Base-by-base conservation (phyloP, 2,888 invertebrate genomes). In the Tachina lurida region DNA sequence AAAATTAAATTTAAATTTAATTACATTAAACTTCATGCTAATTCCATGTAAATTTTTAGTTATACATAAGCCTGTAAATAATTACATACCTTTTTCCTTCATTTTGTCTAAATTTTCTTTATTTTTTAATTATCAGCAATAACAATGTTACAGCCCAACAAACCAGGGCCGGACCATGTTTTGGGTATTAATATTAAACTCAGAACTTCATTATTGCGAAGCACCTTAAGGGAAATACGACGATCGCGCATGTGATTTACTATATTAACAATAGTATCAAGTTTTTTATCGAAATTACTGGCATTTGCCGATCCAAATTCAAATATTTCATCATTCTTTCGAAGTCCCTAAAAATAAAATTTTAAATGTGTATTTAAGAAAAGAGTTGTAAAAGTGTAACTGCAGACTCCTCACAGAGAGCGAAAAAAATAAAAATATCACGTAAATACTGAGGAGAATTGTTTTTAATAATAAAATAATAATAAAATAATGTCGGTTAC, bases 271-370 rank as follows among this genome's bases (percentile, higher is more conserved):
- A 97, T 95, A 91, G 97, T 96, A 0, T 93, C 93, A 41, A 97
- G 92, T 78, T 94, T 94, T 65, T 94, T 94, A 65, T 94, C 93
- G 90, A 96, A 97, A 93, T 97, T 97, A 9, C 91, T 92, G 0
- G 93, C 92, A 90, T 95, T 96, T 10, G 97, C 93, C 0, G 97
- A 96, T 9, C 97, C 97, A 92, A 97, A 97, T 89, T 96, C 95
- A 4, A 96, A 89, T 17, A 97, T 94, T 87, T 95, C 93, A 92
- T 97, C 97, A 17, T 95, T 94, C 49, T 94, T 93, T 87, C 93
- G 93, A 9, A 97, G 93, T 0, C 97, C 97, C 96, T 97, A 52
- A 63, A 75, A 75, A 10, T 41, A 41, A 43, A 43, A 43, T 1
- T 56, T 31, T 58, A 31, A 3, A 43, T 49, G 7, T 49, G 49